These are phyloP conservation scores for Pyrrhosoma nymphula DNA, from an alignment of 2,888 invertebrate genomes.

Conservation along the genomic window DNA sequence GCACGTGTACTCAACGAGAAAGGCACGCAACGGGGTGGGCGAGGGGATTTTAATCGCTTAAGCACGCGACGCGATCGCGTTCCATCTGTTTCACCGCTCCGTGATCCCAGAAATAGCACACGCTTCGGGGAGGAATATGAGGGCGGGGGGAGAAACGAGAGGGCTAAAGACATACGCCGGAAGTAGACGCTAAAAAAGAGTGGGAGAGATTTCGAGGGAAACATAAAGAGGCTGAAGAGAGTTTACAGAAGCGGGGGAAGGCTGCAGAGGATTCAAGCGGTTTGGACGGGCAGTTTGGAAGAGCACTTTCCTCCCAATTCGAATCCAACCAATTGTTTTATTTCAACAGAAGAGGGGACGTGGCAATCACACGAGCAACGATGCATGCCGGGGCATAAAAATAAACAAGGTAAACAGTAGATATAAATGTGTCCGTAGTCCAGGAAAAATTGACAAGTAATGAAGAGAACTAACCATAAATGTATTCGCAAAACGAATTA, in stretches of 20 bases:
- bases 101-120: conserved; percentile 5
- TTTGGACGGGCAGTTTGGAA: neutral
- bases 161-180: neutral
- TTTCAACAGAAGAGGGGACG: neutral
- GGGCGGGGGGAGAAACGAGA: neutral
- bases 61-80: neutral
- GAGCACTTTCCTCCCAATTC: no score
- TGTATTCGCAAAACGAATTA: no score
- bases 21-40: neutral
- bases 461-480: no score
- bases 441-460: no score
- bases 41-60: neutral
- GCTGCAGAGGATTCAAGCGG: neutral
- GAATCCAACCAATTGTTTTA: no score
- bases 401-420: no score
- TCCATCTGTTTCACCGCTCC: neutral
- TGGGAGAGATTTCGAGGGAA: neutral
- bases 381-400: neutral
- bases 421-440: no score
- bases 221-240: neutral
- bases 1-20: neutral
- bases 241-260: neutral
- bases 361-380: neutral
- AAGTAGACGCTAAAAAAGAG: conserved; percentile 3
- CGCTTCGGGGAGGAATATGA: neutral